Base-by-base conservation (phyloP, 2,113 vertebrate species). In the Chamaetylas fuelleborni region DNA sequence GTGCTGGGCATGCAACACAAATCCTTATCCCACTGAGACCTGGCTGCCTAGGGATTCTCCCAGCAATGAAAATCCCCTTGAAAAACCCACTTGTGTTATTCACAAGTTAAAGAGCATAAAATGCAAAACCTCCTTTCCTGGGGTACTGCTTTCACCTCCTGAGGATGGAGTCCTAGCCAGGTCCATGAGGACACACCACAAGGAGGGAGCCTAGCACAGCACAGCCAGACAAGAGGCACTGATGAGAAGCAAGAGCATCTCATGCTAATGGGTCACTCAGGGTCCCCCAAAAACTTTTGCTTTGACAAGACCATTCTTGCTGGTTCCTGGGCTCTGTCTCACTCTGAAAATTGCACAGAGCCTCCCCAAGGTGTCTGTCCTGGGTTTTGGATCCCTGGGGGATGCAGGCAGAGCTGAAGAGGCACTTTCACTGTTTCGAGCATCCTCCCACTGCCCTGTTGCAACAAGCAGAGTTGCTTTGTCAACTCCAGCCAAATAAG, bases 401-500 rank as follows among this genome's bases (percentile, higher is more conserved):
- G 90, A 80, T 67, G 40, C 81, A 79, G 57, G 9, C 64, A 26
- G 26, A 90, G 91, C 87, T 95, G 81, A 97, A 77, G 58, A 82
- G 81, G 70, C 88, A 81, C 40, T 91, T 89, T 86, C 19, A 2
- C 71, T 84, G 54, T 81, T 88, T 60, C 0, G 22, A 90, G 86
- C 88, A 94, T 94, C 92, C 48, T 96, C 83, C 86, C 0, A 11
- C 79, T 96, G 80, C 88, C 54, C 93, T 91, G 88, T 94, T 96
- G 96, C 95, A 95, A 95, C 79, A 86, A 91, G 64, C 79, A 89
- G 70, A 65, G 78, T 40, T 93, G 73, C 57, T 82, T 51, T 74
- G 72, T 78, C 83, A 79, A 60, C 50, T 85, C 67, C 88, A 91
- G 96, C 95, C 95, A 97, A 97, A 93, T 61, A 92, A 94, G 84